Evolutionary conservation across 2,113 vertebrate genomes (phyloP).

Genomic region (Cryptomyrus ogoouensis): DNA sequence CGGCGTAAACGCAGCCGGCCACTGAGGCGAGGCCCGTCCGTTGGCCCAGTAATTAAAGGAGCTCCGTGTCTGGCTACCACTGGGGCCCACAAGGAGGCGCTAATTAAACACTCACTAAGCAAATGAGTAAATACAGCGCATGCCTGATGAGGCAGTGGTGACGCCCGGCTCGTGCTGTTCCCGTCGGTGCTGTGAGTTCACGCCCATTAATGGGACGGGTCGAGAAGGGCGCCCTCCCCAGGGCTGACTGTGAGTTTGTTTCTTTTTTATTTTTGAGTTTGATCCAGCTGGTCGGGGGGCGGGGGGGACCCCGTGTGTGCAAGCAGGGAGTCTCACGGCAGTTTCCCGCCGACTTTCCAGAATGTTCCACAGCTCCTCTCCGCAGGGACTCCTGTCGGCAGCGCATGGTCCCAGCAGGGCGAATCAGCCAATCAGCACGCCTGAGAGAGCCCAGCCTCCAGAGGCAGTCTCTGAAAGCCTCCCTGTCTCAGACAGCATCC

Average conservation of each 20-base stretch:
- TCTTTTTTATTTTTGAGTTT: background rate
- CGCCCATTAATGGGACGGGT: background rate
- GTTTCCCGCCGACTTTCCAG: background rate
- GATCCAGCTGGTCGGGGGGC: background rate
- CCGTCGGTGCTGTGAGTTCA: background rate
- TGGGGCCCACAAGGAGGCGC: background rate
- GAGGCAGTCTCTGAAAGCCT: background rate
- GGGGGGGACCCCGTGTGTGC: too few relatives aligned
- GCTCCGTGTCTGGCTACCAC: background rate
- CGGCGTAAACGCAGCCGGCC: background rate
- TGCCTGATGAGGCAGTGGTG: background rate
- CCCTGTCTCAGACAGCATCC: background rate
- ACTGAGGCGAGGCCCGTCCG: background rate
- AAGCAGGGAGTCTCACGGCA: background rate
- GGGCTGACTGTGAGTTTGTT: background rate
- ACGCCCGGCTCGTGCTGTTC: background rate
- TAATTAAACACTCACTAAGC: background rate
- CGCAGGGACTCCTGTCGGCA: background rate
- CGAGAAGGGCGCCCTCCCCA: background rate
- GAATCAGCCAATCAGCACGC: conserved; percentile 1
- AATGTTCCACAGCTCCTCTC: background rate
- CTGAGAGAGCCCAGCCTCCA: background rate
- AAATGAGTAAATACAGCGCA: background rate
- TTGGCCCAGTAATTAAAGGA: background rate
- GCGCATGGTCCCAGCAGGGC: background rate